Conservation (phyloP, 2,888 invertebrate species). For the Limnephilus lunatus region DNA sequence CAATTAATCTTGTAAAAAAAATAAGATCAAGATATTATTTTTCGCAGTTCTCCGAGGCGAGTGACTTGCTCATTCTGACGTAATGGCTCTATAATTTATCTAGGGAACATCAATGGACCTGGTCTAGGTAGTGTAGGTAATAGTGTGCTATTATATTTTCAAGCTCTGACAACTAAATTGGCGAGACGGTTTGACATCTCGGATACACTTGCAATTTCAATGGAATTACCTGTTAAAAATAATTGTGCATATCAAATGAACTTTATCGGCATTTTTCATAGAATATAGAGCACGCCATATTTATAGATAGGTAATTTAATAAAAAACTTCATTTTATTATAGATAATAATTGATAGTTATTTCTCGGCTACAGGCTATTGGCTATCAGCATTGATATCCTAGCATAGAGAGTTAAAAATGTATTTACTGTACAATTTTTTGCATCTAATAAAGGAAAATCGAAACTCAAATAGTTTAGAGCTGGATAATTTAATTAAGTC, state of each 20-base stretch:
- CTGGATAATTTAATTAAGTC: too few relatives aligned
- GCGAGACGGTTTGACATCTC: background rate
- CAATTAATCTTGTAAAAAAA: conserved; percentile 1
- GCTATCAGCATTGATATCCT: too few relatives aligned
- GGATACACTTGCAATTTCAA: background rate
- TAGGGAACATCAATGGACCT: background rate
- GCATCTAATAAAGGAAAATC: too few relatives aligned
- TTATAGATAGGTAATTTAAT: background rate
- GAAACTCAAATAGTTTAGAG: too few relatives aligned
- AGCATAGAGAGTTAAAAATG: too few relatives aligned
- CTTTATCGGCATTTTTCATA: background rate
- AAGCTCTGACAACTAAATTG: conserved; percentile 27
- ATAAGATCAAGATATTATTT: background rate
- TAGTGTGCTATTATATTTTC: conserved; percentile 11
- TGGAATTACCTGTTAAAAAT: background rate
- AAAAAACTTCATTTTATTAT: too few relatives aligned
- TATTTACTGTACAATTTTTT: too few relatives aligned
- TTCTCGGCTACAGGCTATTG: too few relatives aligned
- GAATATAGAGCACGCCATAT: background rate
- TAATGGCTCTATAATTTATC: background rate
- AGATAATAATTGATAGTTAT: too few relatives aligned
- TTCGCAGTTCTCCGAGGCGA: background rate
- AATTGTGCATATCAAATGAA: background rate
- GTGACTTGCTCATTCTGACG: background rate
- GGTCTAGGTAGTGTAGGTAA: too few relatives aligned